Evolutionary conservation across 2,797 vertebrate species (phyloP), one percentile per base, ranked within the genome.

Genomic region (Sebastes matsubarae): DNA sequence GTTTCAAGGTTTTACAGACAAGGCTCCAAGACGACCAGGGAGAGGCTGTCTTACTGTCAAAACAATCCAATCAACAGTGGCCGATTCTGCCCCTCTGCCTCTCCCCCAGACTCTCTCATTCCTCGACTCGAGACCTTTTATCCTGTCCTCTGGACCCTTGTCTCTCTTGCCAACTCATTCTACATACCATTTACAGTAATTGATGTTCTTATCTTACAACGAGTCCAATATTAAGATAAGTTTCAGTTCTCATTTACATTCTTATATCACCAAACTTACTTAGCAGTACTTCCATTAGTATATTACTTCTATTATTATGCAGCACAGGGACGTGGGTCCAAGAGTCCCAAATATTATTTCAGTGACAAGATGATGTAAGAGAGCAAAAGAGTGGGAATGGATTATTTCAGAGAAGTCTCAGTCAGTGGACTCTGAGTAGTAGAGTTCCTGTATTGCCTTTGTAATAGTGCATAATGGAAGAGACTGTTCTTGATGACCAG

Each of bases 1-100:
- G 65, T 69, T 86, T 63, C 74, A 79, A 70, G 36, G 36, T 36
- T 36, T 36, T 36, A 38, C 18, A 57, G 12, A 20, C 3, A 32
- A 79, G 79, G 72, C 75, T 89, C 83, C 52, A 68, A 68, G 30
- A 83, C 22, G 38, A 82, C 70, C 74, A 69, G 87, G 91, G 87
- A 89, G 90, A 87, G 84, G 83, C 86, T 77, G 67, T 72, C 68
- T 85, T 81, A 75, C 81, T 88, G 86, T 90, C 84, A 89, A 87
- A 93, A 90, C 84, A 89, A 89, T 64, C 79, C 82, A 79, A 85
- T 89, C 86, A 77, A 65, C 52, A 60, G 54, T 11, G 75, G 73
- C 22, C 77, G 78, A 68, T 70, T 75, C 77, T 84, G 79, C 79
- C 81, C 75, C 46, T 72, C 72, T 65, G 66, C 77, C 71, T 81